Percentiles rank a stretch among this genome's conserved stretches.
Conservation (phyloP, 2,797 vertebrate species). For the Silurus lanzhouensis region DNA sequence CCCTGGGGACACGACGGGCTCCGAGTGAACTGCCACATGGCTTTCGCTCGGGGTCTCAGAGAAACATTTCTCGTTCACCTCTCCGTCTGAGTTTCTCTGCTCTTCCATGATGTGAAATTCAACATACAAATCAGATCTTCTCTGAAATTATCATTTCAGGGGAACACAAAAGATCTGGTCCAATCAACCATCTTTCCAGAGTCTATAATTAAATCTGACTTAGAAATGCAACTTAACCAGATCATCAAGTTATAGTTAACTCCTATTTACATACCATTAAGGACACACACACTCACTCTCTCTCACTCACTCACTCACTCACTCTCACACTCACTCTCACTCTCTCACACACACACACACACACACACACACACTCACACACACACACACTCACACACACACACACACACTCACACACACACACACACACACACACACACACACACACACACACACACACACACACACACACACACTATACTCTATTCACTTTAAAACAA, state of each 20-base stretch:
- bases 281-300: too few relatives aligned
- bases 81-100: not conserved
- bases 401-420: too few relatives aligned
- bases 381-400: too few relatives aligned
- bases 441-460: too few relatives aligned
- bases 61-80: constrained; percentile 21
- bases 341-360: too few relatives aligned
- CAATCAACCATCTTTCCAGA: not conserved
- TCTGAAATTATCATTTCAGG: not conserved
- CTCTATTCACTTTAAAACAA: not conserved
- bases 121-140: constrained; percentile 12
- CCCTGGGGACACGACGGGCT: not conserved
- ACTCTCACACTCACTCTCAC: too few relatives aligned
- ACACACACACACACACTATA: too few relatives aligned
- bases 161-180: not conserved
- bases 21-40: not conserved
- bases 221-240: not conserved
- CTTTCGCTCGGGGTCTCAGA: not conserved
- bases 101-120: constrained; percentile 24
- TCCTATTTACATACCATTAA: not conserved
- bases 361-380: too few relatives aligned
- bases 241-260: not conserved
- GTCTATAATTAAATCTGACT: too few relatives aligned
- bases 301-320: too few relatives aligned
- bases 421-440: too few relatives aligned